These are phyloP conservation scores for Crossaster papposus DNA, from an alignment of 53 echinoderm and acorn worm species.

Conservation along the genomic window DNA sequence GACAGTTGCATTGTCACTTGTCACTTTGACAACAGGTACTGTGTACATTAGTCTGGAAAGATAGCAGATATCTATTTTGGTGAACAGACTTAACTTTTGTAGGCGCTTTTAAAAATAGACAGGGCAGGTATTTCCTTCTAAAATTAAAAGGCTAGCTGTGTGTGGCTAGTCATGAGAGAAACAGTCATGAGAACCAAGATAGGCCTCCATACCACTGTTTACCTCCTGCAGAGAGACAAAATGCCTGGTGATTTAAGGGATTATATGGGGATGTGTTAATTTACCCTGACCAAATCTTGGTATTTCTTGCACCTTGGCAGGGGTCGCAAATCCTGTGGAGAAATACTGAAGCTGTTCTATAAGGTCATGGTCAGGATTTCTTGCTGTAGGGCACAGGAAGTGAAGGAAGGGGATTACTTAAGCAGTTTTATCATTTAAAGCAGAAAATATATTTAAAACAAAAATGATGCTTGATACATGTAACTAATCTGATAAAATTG, in stretches of 20 bases:
- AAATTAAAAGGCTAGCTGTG: no score
- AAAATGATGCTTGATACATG: no score
- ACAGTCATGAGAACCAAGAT: neutral
- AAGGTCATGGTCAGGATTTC: slow-evolving; percentile 43
- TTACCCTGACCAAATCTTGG: slow-evolving; percentile 26
- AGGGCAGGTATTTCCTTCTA: neutral
- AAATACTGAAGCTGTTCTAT: slow-evolving; percentile 12
- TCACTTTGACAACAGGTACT: neutral
- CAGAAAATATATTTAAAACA: no score
- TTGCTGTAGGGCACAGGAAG: neutral
- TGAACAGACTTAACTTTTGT: neutral
- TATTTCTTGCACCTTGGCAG: slow-evolving; percentile 3
- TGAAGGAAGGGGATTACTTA: neutral
- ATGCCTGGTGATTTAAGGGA: neutral
- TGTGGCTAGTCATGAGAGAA: neutral
- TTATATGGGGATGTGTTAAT: slow-evolving; percentile 60
- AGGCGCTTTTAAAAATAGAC: neutral
- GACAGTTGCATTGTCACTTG: neutral
- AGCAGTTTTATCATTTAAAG: no score
- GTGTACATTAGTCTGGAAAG: neutral
- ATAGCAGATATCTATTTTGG: neutral
- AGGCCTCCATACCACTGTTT: neutral
- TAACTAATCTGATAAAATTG: no score
- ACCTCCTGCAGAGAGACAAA: slow-evolving; percentile 4
- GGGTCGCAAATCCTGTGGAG: slow-evolving; percentile 12